Evolutionary conservation across 2,888 invertebrate species (phyloP).

Genomic region (Acrobasis consociella): DNA sequence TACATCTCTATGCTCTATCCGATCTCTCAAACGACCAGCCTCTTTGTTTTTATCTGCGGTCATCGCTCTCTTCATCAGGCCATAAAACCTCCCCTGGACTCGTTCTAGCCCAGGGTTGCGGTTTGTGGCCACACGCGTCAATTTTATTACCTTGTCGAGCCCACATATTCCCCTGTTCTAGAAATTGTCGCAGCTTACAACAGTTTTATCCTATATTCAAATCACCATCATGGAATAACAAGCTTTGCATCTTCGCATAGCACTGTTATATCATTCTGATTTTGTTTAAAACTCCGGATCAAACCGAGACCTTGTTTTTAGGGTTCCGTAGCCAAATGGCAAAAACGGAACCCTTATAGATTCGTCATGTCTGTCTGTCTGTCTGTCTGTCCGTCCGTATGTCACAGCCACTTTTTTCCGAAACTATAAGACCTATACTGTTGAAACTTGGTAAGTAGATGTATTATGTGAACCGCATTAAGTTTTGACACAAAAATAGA

Average conservation of each 20-base stretch:
- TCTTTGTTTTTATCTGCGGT: slow-evolving; percentile 46
- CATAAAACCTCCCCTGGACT: slow-evolving; percentile 39
- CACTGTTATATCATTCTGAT: no score
- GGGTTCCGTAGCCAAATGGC: no score
- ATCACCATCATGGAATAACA: background rate
- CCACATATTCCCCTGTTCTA: slow-evolving; percentile 14
- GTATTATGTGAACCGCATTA: no score
- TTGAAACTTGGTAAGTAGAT: no score
- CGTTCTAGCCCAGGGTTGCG: slow-evolving; percentile 44
- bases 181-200: background rate
- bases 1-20: slow-evolving; percentile 24
- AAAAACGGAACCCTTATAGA: no score
- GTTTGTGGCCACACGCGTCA: slow-evolving; percentile 36
- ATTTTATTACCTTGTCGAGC: slow-evolving; percentile 30
- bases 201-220: background rate
- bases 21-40: background rate
- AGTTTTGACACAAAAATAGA: no score
- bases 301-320: background rate
- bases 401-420: no score
- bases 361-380: no score
- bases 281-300: no score
- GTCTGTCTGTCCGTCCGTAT: no score
- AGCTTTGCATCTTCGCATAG: no score
- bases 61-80: slow-evolving; percentile 42
- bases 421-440: no score